Evolutionary conservation across 2,888 invertebrate genomes (phyloP).

Genomic region (Scaptomyza tumidula): DNA sequence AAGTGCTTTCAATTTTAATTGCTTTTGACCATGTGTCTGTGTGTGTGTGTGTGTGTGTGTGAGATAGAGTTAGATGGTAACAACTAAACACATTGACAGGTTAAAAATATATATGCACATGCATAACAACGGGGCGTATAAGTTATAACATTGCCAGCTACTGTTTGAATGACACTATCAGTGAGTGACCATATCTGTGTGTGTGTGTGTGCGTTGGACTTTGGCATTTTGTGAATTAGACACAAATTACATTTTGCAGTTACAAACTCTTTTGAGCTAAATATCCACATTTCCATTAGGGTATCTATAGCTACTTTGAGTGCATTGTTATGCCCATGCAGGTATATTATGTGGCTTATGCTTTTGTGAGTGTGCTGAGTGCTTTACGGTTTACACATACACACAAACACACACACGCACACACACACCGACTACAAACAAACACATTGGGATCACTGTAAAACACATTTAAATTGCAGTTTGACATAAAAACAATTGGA

Average conservation of each 20-base stretch:
- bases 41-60: background rate
- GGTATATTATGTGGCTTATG: background rate
- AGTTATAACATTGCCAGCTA: slow-evolving; percentile 36
- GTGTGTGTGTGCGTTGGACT: background rate
- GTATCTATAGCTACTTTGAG: background rate
- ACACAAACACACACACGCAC: slow-evolving; percentile 16
- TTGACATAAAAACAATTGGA: slow-evolving; percentile 35
- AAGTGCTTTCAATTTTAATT: slow-evolving; percentile 61
- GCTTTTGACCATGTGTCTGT: slow-evolving; percentile 38
- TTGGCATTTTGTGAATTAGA: slow-evolving; percentile 37
- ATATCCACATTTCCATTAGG: slow-evolving; percentile 35
- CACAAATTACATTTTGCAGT: slow-evolving; percentile 60
- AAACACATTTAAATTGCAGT: slow-evolving; percentile 58
- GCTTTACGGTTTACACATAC: slow-evolving; percentile 17
- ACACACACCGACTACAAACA: slow-evolving; percentile 12
- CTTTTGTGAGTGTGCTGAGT: slow-evolving; percentile 12
- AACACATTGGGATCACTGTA: slow-evolving; percentile 21
- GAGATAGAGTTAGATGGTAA: background rate
- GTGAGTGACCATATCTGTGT: background rate
- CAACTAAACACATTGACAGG: slow-evolving; percentile 54
- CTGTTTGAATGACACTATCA: slow-evolving; percentile 18
- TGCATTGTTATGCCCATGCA: background rate
- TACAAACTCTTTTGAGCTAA: slow-evolving; percentile 60
- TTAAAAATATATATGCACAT: slow-evolving; percentile 40
- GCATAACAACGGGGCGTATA: slow-evolving; percentile 38